Conservation (phyloP, 2,113 vertebrate species). For the Podarcis cretensis region DNA sequence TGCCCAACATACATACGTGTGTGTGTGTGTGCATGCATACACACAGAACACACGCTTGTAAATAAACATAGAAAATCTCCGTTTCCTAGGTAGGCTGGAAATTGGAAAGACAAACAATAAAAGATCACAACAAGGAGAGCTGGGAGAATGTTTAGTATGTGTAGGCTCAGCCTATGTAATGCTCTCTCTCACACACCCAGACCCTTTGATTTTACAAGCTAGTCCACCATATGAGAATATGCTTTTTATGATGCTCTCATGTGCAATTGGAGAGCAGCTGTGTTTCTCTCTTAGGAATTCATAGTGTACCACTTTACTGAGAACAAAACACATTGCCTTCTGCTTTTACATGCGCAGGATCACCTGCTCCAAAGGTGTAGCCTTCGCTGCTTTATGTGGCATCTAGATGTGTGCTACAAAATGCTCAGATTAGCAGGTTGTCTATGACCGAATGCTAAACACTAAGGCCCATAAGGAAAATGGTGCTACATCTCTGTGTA, state of each 20-base stretch:
- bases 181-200: neutral
- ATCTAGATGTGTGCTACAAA: neutral
- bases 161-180: neutral
- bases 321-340: constrained; percentile 10
- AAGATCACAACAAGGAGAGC: constrained; percentile 34
- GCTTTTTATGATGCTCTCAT: neutral
- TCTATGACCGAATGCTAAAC: neutral
- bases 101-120: constrained; percentile 40
- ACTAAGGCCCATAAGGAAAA: neutral
- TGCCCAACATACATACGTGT: neutral
- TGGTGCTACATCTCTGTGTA: neutral
- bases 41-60: neutral
- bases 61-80: constrained; percentile 9
- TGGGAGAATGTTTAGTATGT: neutral
- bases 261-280: neutral
- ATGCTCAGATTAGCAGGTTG: neutral
- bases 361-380: neutral
- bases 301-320: neutral
- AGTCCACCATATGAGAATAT: neutral
- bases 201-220: neutral
- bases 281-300: constrained; percentile 26
- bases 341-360: neutral
- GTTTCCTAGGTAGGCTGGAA: constrained; percentile 25
- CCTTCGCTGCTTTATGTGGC: neutral
- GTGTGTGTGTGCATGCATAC: neutral